Conservation (phyloP, 2,888 invertebrate species). For the Agapostemon virescens region DNA sequence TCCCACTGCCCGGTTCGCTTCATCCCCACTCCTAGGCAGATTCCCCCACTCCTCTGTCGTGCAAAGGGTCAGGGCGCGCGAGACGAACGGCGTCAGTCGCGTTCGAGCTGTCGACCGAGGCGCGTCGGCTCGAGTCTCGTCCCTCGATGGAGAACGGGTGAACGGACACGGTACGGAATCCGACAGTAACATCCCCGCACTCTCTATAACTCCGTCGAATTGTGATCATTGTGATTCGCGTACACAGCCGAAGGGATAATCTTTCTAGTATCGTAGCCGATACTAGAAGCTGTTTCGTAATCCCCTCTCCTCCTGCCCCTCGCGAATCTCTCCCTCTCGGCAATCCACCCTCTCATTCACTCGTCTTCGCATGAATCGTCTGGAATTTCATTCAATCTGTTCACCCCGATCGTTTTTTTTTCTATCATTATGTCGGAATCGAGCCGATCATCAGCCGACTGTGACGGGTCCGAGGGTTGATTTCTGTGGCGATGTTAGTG, state of each 20-base stretch:
- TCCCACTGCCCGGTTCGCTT: neutral
- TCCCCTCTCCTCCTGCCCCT: neutral
- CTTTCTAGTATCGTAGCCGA: neutral
- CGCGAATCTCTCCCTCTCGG: neutral
- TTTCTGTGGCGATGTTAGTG: neutral
- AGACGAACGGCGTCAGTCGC: conserved; percentile 58
- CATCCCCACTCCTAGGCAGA: neutral
- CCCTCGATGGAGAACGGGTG: conserved; percentile 26
- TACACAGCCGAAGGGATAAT: neutral
- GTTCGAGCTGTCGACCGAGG: conserved; percentile 66
- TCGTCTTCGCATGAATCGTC: conserved; percentile 20
- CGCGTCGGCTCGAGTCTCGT: conserved; percentile 55
- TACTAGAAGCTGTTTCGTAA: neutral
- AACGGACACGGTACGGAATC: conserved; percentile 34
- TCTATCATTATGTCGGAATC: neutral
- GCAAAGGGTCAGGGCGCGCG: conserved; percentile 31
- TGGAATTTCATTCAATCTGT: conserved; percentile 31
- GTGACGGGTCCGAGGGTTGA: neutral
- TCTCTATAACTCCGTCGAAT: neutral
- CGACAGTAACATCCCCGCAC: neutral
- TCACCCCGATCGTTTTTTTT: neutral
- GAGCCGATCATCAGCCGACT: neutral
- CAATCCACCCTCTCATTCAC: conserved; percentile 26
- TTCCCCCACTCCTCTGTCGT: conserved; percentile 13
- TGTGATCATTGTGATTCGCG: conserved; percentile 5